phyloP scores from a whole-genome alignment of 1,140 invertebrate genomes.

The Akabosia matsudoensis region DNA sequence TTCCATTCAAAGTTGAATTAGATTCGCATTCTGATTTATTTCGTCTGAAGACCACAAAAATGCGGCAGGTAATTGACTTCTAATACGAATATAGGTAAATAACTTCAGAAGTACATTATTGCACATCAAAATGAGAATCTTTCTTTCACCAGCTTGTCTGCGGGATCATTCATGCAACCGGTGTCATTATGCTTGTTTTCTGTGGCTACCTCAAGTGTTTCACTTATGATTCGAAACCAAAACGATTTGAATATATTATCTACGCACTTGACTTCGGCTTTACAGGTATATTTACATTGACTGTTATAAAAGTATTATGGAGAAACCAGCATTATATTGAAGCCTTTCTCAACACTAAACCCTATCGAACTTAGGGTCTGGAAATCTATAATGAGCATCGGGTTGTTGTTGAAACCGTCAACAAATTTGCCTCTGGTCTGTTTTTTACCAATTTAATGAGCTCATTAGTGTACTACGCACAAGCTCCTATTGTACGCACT shows the following conservation, averaged over 20 bases:
- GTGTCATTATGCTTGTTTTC: background rate
- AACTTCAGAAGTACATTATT: too few relatives aligned
- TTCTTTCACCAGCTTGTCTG: background rate
- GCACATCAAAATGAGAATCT: background rate
- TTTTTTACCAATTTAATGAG: background rate
- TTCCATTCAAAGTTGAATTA: background rate
- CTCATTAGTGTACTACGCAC: background rate
- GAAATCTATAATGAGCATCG: slow-evolving; percentile 8
- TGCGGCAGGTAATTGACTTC: background rate
- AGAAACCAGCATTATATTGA: background rate
- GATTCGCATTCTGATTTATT: background rate
- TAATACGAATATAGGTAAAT: too few relatives aligned
- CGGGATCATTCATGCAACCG: background rate
- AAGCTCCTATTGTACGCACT: background rate
- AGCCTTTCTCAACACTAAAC: background rate
- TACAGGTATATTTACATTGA: background rate
- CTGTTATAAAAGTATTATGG: background rate
- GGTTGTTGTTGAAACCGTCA: background rate
- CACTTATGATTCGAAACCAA: background rate
- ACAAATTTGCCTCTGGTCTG: background rate
- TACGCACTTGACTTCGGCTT: background rate
- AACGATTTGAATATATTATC: background rate
- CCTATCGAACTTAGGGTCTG: background rate
- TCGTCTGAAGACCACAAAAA: background rate
- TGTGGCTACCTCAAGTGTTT: slow-evolving; percentile 5